phyloP scores from a whole-genome alignment of 2,113 vertebrate species.

The Chiloscyllium plagiosum region DNA sequence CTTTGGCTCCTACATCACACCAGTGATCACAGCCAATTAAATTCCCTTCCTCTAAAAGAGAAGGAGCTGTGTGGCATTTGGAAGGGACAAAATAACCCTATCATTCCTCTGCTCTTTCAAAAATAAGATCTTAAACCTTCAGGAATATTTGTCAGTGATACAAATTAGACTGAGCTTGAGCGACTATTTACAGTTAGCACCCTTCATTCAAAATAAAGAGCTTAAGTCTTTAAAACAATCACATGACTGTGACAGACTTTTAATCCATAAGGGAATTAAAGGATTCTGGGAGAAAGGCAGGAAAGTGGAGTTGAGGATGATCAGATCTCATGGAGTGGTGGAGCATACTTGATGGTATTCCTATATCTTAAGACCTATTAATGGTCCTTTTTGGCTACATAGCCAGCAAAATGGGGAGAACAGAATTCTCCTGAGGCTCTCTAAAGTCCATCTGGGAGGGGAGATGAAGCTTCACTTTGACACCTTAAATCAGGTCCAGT shows the following conservation, averaged over 20 bases:
- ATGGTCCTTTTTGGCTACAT: no score
- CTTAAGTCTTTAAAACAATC: not conserved
- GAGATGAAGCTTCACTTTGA: not conserved
- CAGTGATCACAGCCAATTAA: not conserved
- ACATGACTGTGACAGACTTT: not conserved
- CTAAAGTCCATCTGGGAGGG: no score
- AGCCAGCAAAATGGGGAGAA: no score
- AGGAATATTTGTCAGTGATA: not conserved
- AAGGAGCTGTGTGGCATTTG: not conserved
- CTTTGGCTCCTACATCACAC: not conserved
- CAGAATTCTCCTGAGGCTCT: no score
- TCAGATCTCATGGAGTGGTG: no score
- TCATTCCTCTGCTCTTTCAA: not conserved
- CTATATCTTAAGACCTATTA: no score
- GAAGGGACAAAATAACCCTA: not conserved
- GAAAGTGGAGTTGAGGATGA: no score
- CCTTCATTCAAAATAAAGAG: not conserved
- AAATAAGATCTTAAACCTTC: not conserved
- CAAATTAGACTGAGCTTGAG: not conserved
- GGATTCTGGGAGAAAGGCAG: no score
- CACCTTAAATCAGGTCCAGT: not conserved
- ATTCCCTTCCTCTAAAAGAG: not conserved
- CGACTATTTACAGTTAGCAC: not conserved
- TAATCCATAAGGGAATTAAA: no score
- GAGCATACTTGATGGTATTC: no score